A percentile compares a stretch with the other conserved stretches of the same genome.
Conservation (phyloP, 2,888 invertebrate genomes). For the Salticus scenicus region DNA sequence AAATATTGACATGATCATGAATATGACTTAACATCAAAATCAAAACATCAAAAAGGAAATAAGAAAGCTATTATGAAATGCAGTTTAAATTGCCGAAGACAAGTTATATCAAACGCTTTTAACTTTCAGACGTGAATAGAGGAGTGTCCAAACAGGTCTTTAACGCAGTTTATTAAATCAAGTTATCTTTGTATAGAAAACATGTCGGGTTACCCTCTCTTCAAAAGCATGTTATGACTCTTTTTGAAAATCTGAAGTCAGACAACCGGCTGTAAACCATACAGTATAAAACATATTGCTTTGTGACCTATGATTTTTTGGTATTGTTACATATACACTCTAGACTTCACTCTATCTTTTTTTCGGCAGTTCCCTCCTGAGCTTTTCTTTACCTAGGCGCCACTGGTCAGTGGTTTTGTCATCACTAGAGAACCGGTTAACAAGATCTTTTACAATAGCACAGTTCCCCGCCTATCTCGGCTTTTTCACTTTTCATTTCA, state of each 20-base stretch:
- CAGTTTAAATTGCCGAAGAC: no score
- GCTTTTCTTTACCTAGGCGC: neutral
- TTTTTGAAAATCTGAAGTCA: neutral
- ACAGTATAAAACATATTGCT: neutral
- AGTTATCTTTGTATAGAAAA: neutral
- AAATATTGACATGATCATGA: no score
- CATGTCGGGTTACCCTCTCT: neutral
- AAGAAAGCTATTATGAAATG: no score
- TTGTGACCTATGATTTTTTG: neutral
- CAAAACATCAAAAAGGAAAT: no score
- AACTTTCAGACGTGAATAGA: no score
- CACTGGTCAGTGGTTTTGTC: neutral
- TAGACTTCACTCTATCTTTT: neutral
- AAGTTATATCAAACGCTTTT: no score
- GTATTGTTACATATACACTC: neutral
- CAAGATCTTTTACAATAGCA: neutral
- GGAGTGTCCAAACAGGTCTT: neutral
- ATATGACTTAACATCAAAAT: no score
- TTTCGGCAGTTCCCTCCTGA: neutral
- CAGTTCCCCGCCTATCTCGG: neutral
- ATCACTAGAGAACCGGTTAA: neutral
- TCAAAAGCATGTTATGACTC: constrained; percentile 5
- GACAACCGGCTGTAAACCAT: neutral
- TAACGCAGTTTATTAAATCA: neutral
- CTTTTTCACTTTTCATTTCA: neutral